Evolutionary conservation across 2,113 vertebrate genomes (phyloP), one percentile per base, ranked within the genome.

Genomic region (Zapus hudsonius): DNA sequence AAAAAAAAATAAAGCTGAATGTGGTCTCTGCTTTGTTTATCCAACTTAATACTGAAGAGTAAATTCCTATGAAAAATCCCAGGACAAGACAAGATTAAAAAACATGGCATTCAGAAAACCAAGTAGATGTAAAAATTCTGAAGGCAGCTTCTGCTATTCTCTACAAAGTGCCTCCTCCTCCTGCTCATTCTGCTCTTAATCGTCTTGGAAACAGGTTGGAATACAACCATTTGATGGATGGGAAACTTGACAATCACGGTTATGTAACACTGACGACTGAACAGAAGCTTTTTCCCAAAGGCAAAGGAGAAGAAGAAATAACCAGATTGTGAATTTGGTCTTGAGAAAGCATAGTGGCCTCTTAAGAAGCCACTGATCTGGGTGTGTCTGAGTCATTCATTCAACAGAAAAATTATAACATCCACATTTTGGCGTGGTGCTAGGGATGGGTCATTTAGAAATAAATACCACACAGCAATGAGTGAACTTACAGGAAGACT

Each of bases 11-110:
- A 52, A 92, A 73, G 15, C 36, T 90, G 70, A 79, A 47, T 75
- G 83, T 75, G 33, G 44, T 12, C 80, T 94, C 40, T 27, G 10
- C 40, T 94, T 94, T 94, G 38, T 89, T 88, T 95, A 78, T 79
- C 31, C 67, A 95, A 86, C 29, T 80, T 81, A 73, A 94, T 9
- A 76, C 73, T 88, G 55, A 92, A 85, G 84, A 84, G 40, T 74
- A n/a, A 87, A 90, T 75, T 64, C 31, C 38, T 66, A 74, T 84
- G 33, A 78, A 64, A 66, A 76, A 87, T 59, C 80, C 67, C 4
- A 79, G 38, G 19, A 72, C 64, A 86, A 86, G 31, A 94, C 57
- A 92, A 86, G 29, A 67, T 81, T 67, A 95, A 93, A 79, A 74
- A 78, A 20, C 36, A 69, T 38, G n/a, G 81, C 38, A 73, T 22